Base-by-base conservation (phyloP, 2,797 vertebrate species). In the Sarcophilus harrisii region DNA sequence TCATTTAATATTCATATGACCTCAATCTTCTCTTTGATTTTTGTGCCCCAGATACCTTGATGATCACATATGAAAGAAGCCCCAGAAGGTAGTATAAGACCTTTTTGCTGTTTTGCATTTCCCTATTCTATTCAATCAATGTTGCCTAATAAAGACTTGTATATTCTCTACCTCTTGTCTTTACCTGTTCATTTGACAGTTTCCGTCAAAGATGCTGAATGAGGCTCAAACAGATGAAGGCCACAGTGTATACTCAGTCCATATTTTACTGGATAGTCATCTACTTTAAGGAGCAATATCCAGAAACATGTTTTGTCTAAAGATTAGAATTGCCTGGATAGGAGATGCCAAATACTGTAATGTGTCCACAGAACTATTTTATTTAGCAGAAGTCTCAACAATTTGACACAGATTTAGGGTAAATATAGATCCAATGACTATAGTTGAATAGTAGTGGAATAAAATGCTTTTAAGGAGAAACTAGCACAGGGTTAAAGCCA, bases 401-500 rank as follows among this genome's bases (percentile, higher is more conserved):
- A 97, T 58, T 54, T 90, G 93, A 95, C 89, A 57, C 57, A 92
- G 90, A 59, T 96, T 96, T 94, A 97, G 91, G 97, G 90, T 93
- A 96, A 97, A 96, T 93, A 98, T 55, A 92, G 66, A 96, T 91
- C 94, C 73, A 94, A 57, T n/a, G 66, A 57, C 92, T 96, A 94
- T 0, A 92, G 96, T 57, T 95, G 92, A 98, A 97, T 98, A 96
- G 96, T 95, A 98, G 94, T 93, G 89, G 97, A 96, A 98, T 96
- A 94, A 97, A 98, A 97, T 92, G 95, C 93, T 97, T 98, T 98
- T 97, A 98, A 96, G 93, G 96, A 98, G 97, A 98, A 98, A 98
- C 98, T 93, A 98, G 98, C 97, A 99, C 98, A 98, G 98, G 98
- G 98, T 99, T 99, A 99, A 99, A 99, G 98, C 98, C 97, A 98